phyloP scores from a whole-genome alignment of 2,797 vertebrate genomes.

The Pteropus rufus region DNA sequence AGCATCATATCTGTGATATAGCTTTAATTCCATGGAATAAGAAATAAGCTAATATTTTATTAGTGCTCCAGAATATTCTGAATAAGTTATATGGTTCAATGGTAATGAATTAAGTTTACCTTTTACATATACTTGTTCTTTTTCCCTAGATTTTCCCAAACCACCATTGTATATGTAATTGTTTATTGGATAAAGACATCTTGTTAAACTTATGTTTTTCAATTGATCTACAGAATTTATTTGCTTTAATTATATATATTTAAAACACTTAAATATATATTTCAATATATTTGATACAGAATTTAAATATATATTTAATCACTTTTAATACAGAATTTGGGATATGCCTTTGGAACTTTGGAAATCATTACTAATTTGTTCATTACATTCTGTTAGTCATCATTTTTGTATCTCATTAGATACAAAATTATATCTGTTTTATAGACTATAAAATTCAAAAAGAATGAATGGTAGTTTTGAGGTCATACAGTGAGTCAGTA shows the following conservation, averaged over 20 bases:
- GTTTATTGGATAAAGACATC: neutral
- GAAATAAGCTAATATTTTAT: constrained; percentile 17
- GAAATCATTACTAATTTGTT: neutral
- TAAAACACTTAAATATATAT: neutral
- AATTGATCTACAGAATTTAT: neutral
- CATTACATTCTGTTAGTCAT: neutral
- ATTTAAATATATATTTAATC: neutral
- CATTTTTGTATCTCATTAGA: neutral
- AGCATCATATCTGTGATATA: neutral
- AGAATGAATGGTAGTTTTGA: neutral
- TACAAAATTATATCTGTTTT: neutral
- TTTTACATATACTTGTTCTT: neutral
- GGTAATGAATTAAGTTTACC: neutral
- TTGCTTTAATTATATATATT: neutral
- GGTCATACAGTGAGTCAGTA: neutral
- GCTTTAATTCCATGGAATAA: neutral
- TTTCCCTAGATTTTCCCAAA: neutral
- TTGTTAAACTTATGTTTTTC: neutral
- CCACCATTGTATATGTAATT: neutral
- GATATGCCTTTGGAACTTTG: neutral
- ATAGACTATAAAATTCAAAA: neutral
- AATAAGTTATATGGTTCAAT: neutral
- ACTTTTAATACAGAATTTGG: neutral
- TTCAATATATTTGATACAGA: neutral
- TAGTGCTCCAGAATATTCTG: neutral